A percentile compares a stretch with the other conserved stretches of the same genome.
Conservation (phyloP, 2,888 invertebrate species). For the Lamellibrachia satsuma region DNA sequence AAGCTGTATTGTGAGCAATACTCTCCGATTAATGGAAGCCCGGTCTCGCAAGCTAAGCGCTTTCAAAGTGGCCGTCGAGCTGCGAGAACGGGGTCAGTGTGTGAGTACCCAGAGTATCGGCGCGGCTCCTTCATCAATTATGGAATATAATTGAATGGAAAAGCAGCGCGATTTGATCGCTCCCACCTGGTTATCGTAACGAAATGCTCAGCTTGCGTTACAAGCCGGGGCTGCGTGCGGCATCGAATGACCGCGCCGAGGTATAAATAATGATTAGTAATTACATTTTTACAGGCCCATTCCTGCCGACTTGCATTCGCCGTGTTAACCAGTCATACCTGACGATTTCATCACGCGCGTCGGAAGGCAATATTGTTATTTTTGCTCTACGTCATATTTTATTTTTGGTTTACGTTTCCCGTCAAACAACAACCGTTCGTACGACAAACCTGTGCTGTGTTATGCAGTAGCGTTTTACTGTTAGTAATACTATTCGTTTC, state of each 20-base stretch:
- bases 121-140: slow-evolving; percentile 12
- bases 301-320: background rate
- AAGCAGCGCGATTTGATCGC: slow-evolving; percentile 17
- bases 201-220: background rate
- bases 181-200: background rate
- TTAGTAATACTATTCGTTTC: background rate
- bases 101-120: background rate
- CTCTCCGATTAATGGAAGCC: background rate
- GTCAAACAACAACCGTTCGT: background rate
- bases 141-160: slow-evolving; percentile 11
- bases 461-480: too few relatives aligned
- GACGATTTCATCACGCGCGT: background rate
- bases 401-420: background rate
- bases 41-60: background rate
- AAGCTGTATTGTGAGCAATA: background rate
- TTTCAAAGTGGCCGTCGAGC: background rate
- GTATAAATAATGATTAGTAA: background rate
- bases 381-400: background rate
- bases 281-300: background rate
- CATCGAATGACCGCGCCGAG: background rate
- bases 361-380: background rate
- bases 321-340: background rate
- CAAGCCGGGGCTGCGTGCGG: background rate
- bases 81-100: background rate
- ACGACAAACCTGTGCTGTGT: background rate